phyloP scores from a whole-genome alignment of 2,113 vertebrate genomes.

The Phrynocephalus versicolor region DNA sequence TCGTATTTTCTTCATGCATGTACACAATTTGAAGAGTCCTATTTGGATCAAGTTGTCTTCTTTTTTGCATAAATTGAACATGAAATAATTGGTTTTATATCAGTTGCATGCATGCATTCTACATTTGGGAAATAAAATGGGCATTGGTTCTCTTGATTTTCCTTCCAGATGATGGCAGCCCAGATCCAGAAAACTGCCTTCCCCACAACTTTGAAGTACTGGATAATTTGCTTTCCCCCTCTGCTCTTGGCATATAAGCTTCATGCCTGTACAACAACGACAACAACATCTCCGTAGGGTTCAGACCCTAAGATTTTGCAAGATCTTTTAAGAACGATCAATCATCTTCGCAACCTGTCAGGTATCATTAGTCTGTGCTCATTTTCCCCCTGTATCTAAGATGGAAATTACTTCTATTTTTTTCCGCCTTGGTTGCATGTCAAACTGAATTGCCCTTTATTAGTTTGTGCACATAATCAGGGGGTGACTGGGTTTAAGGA shows the following conservation, averaged over 20 bases:
- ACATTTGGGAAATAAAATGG: not conserved
- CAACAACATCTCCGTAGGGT: not conserved
- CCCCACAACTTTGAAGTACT: not conserved
- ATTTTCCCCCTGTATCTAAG: not conserved
- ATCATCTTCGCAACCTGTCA: not conserved
- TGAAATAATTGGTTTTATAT: not conserved
- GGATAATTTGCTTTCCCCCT: not conserved
- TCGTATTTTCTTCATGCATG: not conserved
- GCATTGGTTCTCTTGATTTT: not conserved
- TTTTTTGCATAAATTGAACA: not conserved
- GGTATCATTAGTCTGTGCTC: conserved; percentile 9
- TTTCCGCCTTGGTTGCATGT: not conserved
- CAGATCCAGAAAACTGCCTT: not conserved
- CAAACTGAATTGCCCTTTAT: conserved; percentile 18
- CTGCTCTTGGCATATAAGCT: not conserved
- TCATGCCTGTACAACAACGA: not conserved
- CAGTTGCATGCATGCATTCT: not conserved
- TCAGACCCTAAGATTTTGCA: not conserved
- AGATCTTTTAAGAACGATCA: not conserved
- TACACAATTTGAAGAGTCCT: not conserved
- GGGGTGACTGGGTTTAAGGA: not conserved
- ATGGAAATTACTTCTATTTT: conserved; percentile 18
- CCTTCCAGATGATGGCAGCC: not conserved
- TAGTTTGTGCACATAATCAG: conserved; percentile 9
- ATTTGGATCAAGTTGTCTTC: not conserved